phyloP scores from a whole-genome alignment of 2,888 invertebrate genomes.

The Chromoteleia sp. region DNA sequence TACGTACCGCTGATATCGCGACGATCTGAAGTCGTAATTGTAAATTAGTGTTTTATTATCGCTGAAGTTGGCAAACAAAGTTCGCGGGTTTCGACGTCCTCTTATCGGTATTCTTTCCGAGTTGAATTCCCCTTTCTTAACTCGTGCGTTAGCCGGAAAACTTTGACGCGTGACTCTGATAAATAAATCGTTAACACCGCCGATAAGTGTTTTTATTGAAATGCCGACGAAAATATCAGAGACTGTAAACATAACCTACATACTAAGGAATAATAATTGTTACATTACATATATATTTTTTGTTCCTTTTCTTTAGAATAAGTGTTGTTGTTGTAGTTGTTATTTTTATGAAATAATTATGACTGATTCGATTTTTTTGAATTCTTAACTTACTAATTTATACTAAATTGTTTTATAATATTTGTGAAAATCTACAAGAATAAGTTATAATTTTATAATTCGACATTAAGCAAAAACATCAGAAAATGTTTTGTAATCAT shows the following conservation, averaged over 20 bases:
- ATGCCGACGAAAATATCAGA: slow-evolving; percentile 38
- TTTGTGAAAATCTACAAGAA: too few species aligned
- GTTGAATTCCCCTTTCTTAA: slow-evolving; percentile 43
- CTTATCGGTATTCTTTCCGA: slow-evolving; percentile 65
- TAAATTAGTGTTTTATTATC: slow-evolving; percentile 68
- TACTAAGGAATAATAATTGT: slow-evolving; percentile 6
- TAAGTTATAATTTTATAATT: too few species aligned
- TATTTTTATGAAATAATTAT: too few species aligned
- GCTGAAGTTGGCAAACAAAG: slow-evolving; percentile 62
- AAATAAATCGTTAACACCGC: slow-evolving; percentile 63
- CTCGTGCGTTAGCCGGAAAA: slow-evolving; percentile 49
- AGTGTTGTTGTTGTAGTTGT: too few species aligned
- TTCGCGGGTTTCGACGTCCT: slow-evolving; percentile 48
- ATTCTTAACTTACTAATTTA: too few species aligned
- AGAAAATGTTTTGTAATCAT: too few species aligned
- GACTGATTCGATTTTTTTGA: too few species aligned
- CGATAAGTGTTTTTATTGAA: slow-evolving; percentile 59
- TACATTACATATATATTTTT: too few species aligned
- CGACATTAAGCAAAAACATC: too few species aligned
- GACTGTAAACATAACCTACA: slow-evolving; percentile 29
- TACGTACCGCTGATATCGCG: slow-evolving; percentile 20
- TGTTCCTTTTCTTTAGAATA: too few species aligned
- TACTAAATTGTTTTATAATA: too few species aligned
- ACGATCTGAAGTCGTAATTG: slow-evolving; percentile 49
- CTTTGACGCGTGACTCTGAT: slow-evolving; percentile 66